phyloP scores from a whole-genome alignment of 2,888 invertebrate species.

The Cordilura impudica region DNA sequence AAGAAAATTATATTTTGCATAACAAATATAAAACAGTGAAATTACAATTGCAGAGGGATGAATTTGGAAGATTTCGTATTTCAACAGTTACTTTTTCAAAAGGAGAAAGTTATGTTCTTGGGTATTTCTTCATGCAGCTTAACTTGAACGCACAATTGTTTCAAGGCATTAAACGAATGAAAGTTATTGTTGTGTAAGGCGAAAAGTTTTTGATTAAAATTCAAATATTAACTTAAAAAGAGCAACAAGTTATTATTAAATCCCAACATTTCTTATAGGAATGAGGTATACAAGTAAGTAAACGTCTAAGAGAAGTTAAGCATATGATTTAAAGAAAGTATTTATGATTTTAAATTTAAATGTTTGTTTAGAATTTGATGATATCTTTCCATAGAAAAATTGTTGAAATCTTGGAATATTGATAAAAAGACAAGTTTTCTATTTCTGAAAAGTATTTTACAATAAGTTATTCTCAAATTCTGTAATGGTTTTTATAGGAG shows the following conservation, averaged over 20 bases:
- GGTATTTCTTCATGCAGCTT: conserved; percentile 2
- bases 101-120: conserved; percentile 17
- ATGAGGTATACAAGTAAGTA: too few species aligned
- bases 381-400: too few species aligned
- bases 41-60: background rate
- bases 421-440: too few species aligned
- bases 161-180: conserved; percentile 17
- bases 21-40: conserved; percentile 42
- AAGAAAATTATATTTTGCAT: conserved; percentile 63
- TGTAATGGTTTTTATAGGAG: too few species aligned
- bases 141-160: conserved; percentile 17
- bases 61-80: conserved; percentile 34
- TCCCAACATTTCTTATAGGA: too few species aligned
- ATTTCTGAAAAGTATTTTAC: too few species aligned
- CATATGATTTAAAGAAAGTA: too few species aligned
- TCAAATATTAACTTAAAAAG: conserved; percentile 52
- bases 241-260: conserved; percentile 58
- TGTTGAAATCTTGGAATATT: too few species aligned
- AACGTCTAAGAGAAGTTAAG: too few species aligned
- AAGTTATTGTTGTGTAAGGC: conserved; percentile 45
- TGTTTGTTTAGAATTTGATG: too few species aligned
- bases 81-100: conserved; percentile 57
- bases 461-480: too few species aligned
- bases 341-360: too few species aligned
- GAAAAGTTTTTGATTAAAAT: conserved; percentile 59